Conservation (phyloP, 2,888 invertebrate species). For the Sclerodermus sp. region DNA sequence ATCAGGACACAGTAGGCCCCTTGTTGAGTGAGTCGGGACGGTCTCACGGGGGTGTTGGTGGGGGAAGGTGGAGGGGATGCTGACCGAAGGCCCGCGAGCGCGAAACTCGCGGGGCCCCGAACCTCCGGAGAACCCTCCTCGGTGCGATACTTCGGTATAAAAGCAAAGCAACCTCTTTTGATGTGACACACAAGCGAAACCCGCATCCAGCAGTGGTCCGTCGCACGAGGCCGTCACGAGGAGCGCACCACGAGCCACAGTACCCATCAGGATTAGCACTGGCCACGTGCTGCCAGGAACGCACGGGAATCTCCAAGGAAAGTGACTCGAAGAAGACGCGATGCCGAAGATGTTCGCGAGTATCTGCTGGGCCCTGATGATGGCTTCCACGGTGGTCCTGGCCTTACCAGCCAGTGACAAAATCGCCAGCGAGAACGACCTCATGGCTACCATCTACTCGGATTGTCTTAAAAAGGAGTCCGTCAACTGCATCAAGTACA, state of each 20-base stretch:
- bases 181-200: slow-evolving; percentile 54
- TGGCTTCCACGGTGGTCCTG: slow-evolving; percentile 59
- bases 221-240: neutral
- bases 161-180: slow-evolving; percentile 58
- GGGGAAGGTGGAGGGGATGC: neutral
- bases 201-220: slow-evolving; percentile 32
- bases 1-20: no score
- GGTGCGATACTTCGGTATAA: slow-evolving; percentile 53
- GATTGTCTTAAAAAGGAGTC: slow-evolving; percentile 84
- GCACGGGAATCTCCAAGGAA: neutral
- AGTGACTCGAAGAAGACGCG: neutral
- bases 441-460: slow-evolving; percentile 74
- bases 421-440: slow-evolving; percentile 71
- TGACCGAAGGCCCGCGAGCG: slow-evolving; percentile 14
- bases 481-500: slow-evolving; percentile 82
- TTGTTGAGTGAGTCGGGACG: no score
- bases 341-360: slow-evolving; percentile 34
- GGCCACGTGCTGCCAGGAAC: neutral
- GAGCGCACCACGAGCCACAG: neutral
- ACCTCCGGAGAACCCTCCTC: slow-evolving; percentile 40
- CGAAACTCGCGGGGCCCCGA: slow-evolving; percentile 34
- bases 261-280: neutral
- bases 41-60: neutral
- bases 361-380: slow-evolving; percentile 31
- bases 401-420: slow-evolving; percentile 75